phyloP scores from a whole-genome alignment of 2,797 vertebrate species.

The Trachops cirrhosus region DNA sequence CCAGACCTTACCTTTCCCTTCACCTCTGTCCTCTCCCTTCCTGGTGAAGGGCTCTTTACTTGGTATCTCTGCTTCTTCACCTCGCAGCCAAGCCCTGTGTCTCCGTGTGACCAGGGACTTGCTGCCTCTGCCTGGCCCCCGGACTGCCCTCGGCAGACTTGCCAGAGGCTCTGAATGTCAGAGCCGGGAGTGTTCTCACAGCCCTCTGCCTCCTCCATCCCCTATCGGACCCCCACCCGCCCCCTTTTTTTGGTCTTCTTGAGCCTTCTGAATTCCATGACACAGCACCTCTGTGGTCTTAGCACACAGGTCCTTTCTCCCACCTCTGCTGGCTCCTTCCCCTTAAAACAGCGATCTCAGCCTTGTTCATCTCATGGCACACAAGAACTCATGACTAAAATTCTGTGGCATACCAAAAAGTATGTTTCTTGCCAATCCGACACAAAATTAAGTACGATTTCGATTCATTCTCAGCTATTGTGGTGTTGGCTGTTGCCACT shows the following conservation, averaged over 20 bases:
- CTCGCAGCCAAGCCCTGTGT: rapidly evolving
- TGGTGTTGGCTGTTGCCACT: not conserved
- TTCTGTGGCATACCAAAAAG: not conserved
- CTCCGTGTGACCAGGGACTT: not conserved
- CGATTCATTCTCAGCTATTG: not conserved
- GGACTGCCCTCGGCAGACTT: not conserved
- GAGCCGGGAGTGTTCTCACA: not conserved
- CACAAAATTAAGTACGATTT: not conserved
- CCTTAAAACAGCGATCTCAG: not conserved
- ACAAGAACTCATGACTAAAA: not conserved
- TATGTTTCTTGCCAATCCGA: not conserved
- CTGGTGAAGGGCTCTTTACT: not conserved
- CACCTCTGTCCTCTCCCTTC: not conserved
- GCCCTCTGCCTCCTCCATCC: not conserved
- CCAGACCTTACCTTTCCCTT: not conserved
- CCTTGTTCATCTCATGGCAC: not conserved
- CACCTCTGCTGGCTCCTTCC: not conserved
- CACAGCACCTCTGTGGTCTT: not conserved
- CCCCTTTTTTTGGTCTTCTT: not conserved
- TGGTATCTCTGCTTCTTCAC: not conserved
- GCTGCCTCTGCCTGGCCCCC: not conserved
- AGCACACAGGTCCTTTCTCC: not conserved
- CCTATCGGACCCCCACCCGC: not conserved
- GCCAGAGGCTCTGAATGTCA: not conserved
- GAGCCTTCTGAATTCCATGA: not conserved